Evolutionary conservation across 2,113 vertebrate species (phyloP).

Genomic region (Pavo muticus): DNA sequence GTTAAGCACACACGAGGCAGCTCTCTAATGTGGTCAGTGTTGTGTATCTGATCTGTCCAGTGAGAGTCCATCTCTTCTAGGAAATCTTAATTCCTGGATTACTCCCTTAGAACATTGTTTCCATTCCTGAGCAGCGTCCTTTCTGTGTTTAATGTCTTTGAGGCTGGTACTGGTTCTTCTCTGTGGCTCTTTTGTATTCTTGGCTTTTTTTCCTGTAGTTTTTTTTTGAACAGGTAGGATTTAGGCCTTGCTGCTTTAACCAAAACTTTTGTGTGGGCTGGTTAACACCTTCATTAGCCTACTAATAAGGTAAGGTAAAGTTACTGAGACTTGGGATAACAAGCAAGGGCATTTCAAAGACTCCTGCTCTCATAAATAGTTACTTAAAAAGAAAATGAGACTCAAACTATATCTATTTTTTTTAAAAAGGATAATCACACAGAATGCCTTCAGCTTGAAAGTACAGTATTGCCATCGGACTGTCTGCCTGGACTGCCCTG

Average conservation of each 20-base stretch:
- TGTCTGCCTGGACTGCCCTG: too few species aligned
- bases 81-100: not conserved
- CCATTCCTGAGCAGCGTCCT: not conserved
- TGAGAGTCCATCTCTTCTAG: not conserved
- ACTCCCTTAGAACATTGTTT: not conserved
- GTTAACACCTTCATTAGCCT: not conserved
- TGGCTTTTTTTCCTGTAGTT: not conserved
- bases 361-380: too few species aligned
- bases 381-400: too few species aligned
- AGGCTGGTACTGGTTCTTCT: not conserved
- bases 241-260: not conserved
- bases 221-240: not conserved
- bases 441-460: too few species aligned
- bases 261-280: not conserved
- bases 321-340: not conserved
- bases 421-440: too few species aligned
- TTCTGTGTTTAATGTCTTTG: not conserved
- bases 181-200: not conserved
- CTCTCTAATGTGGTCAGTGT: accelerated
- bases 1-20: not conserved
- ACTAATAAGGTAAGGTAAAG: not conserved
- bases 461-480: too few species aligned
- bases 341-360: too few species aligned
- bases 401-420: too few species aligned
- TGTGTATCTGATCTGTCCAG: not conserved